phyloP scores from a whole-genome alignment of 37 sponge, comb jelly and placozoan species.

The Oscarella lobularis region DNA sequence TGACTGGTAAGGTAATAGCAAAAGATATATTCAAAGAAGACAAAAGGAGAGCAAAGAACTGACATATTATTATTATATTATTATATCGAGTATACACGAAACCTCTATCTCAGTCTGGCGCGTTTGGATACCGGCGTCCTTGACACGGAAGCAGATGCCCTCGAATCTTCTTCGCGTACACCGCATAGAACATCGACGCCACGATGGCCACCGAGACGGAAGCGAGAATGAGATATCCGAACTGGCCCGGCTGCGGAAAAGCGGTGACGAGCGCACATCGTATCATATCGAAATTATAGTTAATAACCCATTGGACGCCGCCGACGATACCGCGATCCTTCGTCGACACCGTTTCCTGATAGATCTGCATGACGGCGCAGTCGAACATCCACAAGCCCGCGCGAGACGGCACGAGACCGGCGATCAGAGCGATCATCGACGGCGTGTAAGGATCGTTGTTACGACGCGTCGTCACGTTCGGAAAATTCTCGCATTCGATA shows the following conservation, averaged over 20 bases:
- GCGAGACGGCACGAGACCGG: constrained; percentile 22
- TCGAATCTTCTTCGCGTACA: constrained; percentile 20
- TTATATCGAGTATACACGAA: too few relatives aligned
- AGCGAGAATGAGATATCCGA: constrained; percentile 46
- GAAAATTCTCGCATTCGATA: too few relatives aligned
- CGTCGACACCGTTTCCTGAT: constrained; percentile 69
- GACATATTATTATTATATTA: too few relatives aligned
- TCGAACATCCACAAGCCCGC: constrained; percentile 95
- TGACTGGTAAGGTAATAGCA: too few relatives aligned
- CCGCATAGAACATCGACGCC: constrained; percentile 43
- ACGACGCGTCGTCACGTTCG: background rate
- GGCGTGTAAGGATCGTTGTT: background rate
- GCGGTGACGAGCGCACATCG: constrained; percentile 72
- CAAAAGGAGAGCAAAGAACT: too few relatives aligned
- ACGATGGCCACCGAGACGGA: constrained; percentile 49
- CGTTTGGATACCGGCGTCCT: too few relatives aligned
- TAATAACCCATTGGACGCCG: constrained; percentile 89
- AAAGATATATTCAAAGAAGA: too few relatives aligned
- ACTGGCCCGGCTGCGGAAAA: constrained; percentile 60
- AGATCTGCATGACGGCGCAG: constrained; percentile 60
- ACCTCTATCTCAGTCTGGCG: too few relatives aligned
- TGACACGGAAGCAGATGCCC: background rate
- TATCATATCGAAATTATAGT: constrained; percentile 76
- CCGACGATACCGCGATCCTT: constrained; percentile 76
- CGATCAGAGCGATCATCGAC: background rate